Percentiles rank a stretch among this genome's conserved stretches.
Conservation (phyloP, 2,888 invertebrate genomes). For the Aspidapion aeneum region DNA sequence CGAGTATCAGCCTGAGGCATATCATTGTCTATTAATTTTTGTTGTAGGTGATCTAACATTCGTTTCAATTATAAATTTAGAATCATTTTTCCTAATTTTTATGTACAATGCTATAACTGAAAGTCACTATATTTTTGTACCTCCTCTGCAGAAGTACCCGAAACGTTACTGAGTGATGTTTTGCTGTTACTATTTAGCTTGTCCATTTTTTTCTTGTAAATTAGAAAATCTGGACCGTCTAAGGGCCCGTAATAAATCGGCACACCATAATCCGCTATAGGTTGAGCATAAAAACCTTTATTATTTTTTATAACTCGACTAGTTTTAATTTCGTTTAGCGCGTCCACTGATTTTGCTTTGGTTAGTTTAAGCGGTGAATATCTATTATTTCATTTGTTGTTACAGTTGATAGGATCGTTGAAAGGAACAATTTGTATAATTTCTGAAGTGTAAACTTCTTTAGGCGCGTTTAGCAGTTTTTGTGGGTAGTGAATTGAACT, state of each 20-base stretch:
- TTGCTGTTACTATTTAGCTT: slow-evolving; percentile 40
- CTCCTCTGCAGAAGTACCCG: slow-evolving; percentile 47
- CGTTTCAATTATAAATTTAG: too few species aligned
- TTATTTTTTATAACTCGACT: slow-evolving; percentile 43
- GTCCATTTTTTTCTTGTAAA: slow-evolving; percentile 47
- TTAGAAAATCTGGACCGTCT: slow-evolving; percentile 47
- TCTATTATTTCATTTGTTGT: slow-evolving; percentile 15
- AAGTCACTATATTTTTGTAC: slow-evolving; percentile 49
- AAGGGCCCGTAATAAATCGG: slow-evolving; percentile 48
- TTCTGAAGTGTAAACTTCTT: too few species aligned
- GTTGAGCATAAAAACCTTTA: slow-evolving; percentile 46
- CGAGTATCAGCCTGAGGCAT: too few species aligned
- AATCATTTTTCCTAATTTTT: too few species aligned
- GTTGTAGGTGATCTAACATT: too few species aligned
- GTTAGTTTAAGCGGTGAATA: slow-evolving; percentile 27
- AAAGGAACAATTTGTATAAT: too few species aligned
- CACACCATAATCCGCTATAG: too few species aligned
- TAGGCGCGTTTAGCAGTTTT: too few species aligned
- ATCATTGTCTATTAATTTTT: too few species aligned
- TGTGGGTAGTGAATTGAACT: too few species aligned
- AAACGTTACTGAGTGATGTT: slow-evolving; percentile 44
- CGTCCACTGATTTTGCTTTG: slow-evolving; percentile 44
- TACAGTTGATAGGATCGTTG: slow-evolving; percentile 13
- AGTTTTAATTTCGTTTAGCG: slow-evolving; percentile 34
- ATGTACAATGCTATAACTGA: slow-evolving; percentile 42